These are phyloP conservation scores for Dendrophyllia cribrosa DNA, from an alignment of 64 coral and sea anemone species.

Conservation along the genomic window DNA sequence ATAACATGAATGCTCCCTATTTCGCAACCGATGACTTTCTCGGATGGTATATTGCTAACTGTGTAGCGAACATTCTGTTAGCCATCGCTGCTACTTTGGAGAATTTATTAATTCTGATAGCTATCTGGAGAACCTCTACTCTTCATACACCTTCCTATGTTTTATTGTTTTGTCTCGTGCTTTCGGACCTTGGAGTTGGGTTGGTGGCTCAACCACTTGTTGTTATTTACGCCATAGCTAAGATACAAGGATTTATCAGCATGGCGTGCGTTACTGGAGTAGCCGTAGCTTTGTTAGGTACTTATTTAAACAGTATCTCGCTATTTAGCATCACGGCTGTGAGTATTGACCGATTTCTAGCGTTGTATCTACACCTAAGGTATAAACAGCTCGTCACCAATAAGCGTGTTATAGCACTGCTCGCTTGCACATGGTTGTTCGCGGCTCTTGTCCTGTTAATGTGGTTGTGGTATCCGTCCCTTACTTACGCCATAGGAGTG, in stretches of 20 bases:
- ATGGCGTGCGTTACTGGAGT: constrained; percentile 30
- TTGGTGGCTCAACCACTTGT: constrained; percentile 43
- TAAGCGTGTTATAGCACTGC: constrained; percentile 17
- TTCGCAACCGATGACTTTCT: neutral
- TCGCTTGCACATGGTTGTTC: neutral
- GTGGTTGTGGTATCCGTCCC: too few relatives aligned
- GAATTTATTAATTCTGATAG: neutral
- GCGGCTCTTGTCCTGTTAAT: neutral
- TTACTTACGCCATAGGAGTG: neutral
- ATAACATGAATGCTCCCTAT: neutral
- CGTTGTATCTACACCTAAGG: constrained; percentile 48
- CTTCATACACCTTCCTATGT: constrained; percentile 63
- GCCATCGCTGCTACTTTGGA: neutral
- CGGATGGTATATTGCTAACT: constrained; percentile 1
- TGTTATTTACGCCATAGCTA: constrained; percentile 35
- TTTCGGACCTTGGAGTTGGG: constrained; percentile 60
- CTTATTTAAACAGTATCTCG: constrained; percentile 49
- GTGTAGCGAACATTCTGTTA: neutral
- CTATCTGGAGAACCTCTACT: neutral
- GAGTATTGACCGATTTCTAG: constrained; percentile 64
- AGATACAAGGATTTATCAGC: constrained; percentile 23
- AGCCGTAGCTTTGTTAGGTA: constrained; percentile 21
- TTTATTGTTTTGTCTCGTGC: constrained; percentile 36
- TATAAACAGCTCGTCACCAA: constrained; percentile 57
- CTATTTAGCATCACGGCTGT: constrained; percentile 57